Evolutionary conservation across 2,113 vertebrate species (phyloP).

Genomic region (Indicator indicator): DNA sequence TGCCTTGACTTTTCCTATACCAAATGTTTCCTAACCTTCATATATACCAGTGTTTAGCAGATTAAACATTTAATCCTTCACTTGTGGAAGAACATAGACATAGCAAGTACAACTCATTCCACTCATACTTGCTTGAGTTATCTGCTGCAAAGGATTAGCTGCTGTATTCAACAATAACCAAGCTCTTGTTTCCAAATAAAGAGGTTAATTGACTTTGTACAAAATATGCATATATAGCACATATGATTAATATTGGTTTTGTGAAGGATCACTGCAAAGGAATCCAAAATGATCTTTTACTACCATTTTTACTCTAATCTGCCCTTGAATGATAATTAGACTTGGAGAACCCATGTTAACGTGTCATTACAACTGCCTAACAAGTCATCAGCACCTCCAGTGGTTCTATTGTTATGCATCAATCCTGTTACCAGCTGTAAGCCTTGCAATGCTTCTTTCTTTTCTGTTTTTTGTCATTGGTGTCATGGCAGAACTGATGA

Average conservation of each 20-base stretch:
- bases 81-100: constrained; percentile 45
- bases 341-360: constrained; percentile 32
- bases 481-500: background rate
- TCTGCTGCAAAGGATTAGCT: constrained; percentile 74
- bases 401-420: background rate
- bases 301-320: constrained; percentile 72
- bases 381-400: background rate
- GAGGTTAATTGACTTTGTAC: constrained; percentile 78
- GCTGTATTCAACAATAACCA: constrained; percentile 64
- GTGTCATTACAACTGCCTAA: constrained; percentile 50
- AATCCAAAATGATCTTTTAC: constrained; percentile 74
- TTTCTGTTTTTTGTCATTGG: background rate
- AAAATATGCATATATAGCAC: constrained; percentile 66
- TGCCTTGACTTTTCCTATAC: background rate
- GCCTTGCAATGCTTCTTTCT: background rate
- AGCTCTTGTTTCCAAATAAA: constrained; percentile 78
- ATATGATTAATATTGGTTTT: constrained; percentile 74
- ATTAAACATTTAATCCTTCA: constrained; percentile 75
- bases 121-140: constrained; percentile 55
- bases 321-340: constrained; percentile 72
- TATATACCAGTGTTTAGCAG: constrained; percentile 51
- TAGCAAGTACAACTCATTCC: constrained; percentile 52
- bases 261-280: constrained; percentile 52
- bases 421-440: background rate
- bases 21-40: constrained; percentile 47